phyloP scores from a whole-genome alignment of 2,888 invertebrate genomes.

The Dicranocentrus wangi region DNA sequence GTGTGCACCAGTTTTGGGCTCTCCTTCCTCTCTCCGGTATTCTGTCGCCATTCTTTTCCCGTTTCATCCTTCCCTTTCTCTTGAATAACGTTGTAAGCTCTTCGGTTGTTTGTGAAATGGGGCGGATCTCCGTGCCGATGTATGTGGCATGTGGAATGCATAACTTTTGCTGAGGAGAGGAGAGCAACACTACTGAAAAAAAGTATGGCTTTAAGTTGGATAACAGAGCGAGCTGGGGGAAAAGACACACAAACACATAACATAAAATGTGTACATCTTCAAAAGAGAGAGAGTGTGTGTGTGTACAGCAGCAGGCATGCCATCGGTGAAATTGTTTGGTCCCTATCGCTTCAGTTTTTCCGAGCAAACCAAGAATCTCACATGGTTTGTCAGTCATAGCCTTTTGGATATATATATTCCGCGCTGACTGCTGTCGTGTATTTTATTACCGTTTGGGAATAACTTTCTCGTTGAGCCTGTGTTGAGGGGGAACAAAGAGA shows the following conservation, averaged over 20 bases:
- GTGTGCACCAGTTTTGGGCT: slow-evolving; percentile 18
- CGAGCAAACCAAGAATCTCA: not conserved
- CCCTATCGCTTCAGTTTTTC: not conserved
- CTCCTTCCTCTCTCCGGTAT: slow-evolving; percentile 57
- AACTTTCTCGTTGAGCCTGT: not conserved
- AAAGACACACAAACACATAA: too few species aligned
- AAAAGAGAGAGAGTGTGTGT: too few species aligned
- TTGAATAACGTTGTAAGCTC: slow-evolving; percentile 47
- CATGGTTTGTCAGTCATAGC: not conserved
- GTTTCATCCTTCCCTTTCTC: slow-evolving; percentile 58
- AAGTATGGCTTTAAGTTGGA: not conserved
- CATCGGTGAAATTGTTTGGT: too few species aligned
- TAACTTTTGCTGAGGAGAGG: slow-evolving; percentile 11
- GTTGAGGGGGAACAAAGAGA: too few species aligned
- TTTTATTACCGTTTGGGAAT: slow-evolving; percentile 25
- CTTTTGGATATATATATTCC: too few species aligned
- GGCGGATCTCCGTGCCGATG: slow-evolving; percentile 62
- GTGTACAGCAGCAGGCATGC: too few species aligned
- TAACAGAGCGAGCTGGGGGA: too few species aligned
- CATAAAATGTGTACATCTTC: too few species aligned
- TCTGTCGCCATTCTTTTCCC: slow-evolving; percentile 64
- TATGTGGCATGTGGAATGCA: slow-evolving; percentile 62
- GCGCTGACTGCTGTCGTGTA: too few species aligned
- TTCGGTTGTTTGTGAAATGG: slow-evolving; percentile 63
- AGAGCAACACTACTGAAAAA: slow-evolving; percentile 4